Evolutionary conservation across 2,113 vertebrate genomes (phyloP), one percentile per base, ranked within the genome.

Genomic region (Zosterops pallidus): DNA sequence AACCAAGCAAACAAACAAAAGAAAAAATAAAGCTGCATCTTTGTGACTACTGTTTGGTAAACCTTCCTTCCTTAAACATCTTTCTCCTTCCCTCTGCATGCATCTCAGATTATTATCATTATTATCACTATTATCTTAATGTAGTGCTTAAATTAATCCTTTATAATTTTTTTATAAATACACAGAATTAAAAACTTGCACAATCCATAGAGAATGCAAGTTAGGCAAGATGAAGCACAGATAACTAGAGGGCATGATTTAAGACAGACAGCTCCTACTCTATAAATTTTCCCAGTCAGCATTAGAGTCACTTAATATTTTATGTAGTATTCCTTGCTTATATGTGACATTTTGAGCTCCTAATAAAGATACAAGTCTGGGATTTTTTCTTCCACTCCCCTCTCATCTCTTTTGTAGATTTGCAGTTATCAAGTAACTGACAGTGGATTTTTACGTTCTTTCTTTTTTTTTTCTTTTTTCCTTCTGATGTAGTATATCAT

Each of bases 291-390:
- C 42, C 84, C 86, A 92, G 95, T 95, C 94, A 97, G 91, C 84
- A 95, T 97, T 96, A 96, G 75, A 92, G 31, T 94, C 16, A 11
- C 91, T 97, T 97, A 97, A 96, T 98, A 97, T 98, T 98, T 98
- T 96, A 97, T 96, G 89, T 68, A 92, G 62, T 94, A 92, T 96
- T 94, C 77, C 93, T 92, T 96, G 90, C 83, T 93, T 97, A 89
- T 92, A 90, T 96, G 86, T 96, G 97, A 96, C 93, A 97, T 96
- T 95, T 78, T 92, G 65, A 95, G 96, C 84, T 72, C 47, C 80
- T 96, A 91, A 95, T 95, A 95, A 95, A 94, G 87, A 92, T 55
- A 76, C 53, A 89, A 80, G 29, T n/a, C 55, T 71, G 8, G 8
- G 17, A 28, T 78, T 89, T 95, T 79, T 71, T 90, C 57, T 85